Base-by-base conservation (phyloP, 37 sponge, comb jelly and placozoan species). In the Haliclona indistincta region DNA sequence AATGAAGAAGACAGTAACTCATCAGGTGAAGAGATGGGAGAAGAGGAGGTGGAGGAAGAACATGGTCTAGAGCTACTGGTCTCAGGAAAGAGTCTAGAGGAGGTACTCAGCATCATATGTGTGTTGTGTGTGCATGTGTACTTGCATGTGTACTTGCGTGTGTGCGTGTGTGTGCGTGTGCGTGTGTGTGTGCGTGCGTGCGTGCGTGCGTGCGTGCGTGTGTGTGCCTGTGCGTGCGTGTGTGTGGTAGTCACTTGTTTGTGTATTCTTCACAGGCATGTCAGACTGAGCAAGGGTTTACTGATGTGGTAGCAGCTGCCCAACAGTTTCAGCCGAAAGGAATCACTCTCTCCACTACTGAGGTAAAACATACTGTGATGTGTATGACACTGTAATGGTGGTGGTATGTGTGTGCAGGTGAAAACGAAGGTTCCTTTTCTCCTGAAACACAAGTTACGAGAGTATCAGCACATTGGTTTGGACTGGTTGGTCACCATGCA, bases 401-500 rank as follows among this genome's bases (percentile, higher is more conserved):
- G 3, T 36, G 38, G 38, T 53, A 29, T 40, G 11, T 54, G 35
- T 54, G 29, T 80, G 11, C 56, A 88, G 89, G 91, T 90, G 42
- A 82, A 86, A 29, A 96, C 94, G 1, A 71, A 73, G n/a, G 88
- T 99, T n/a, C 99, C 99, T 0, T 93, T 95, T 84, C 87, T 99
- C 23, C 85, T 99, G 58, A 71, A 74, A 43, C 91, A 90, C 76
- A 84, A 58, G 38, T 87, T 99, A 56, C 55, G 99, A 4, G 99
- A 99, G 84, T 99, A 99, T 67, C 99, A 99, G 71, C 96, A 99
- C 78, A 94, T 99, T 44, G 99, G 99, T 25, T 77, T 99, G 56
- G 91, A 95, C 79, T 99, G 99, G 99, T 89, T 99, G 63, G 94
- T 93, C 54, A 89, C 91, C 64, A 95, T 99, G 94, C 76, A 99